Base-by-base conservation (phyloP, 2,113 vertebrate species). In the Amblyornis subalaris region DNA sequence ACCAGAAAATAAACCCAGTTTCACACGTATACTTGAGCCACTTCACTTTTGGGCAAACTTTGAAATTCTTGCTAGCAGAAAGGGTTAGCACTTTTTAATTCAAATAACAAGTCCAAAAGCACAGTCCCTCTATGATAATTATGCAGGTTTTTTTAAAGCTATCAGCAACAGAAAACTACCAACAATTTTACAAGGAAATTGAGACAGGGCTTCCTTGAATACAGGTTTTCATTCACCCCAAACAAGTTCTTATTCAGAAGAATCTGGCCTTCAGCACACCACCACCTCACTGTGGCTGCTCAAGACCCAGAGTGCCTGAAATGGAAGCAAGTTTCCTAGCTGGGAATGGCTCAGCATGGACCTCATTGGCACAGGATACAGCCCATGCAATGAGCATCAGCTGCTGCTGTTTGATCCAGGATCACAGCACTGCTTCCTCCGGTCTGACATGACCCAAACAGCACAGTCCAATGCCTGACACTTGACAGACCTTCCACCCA, bases 341-440 rank as follows among this genome's bases (percentile, higher is more conserved):
- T 21, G 35, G 21, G 8, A 67, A 26, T 15, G 31, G 55, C 28
- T 88, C n/a, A 58, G 61, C 48, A 44, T 1, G 2, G 53, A 72
- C 28, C 44, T 83, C 25, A 40, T 35, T 33, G 47, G 53, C 61
- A 89, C 78, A 74, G 73, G 58, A 77, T 12, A 48, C 35, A 50
- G 4, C 26, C 47, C 4, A 9, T 10, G 42, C 38, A 72, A 65
- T 0, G 1, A 76, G 0, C 0, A 44, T 23, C 36, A 42, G 16
- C 57, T 48, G 15, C 0, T 29, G 26, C 47, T 42, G 24, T 33
- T 22, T 61, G 45, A 71, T 14, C 22, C 44, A 74, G 44, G 38
- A 64, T n/a, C 31, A 44, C 26, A 85, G 61, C 36, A n/a, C n/a
- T 44, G 53, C 36, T 36, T 69, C 38, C 36, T 69, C 53, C 53